Percentiles rank a stretch among this genome's conserved stretches.
Conservation (phyloP, 2,888 invertebrate species). For the Tipula vernalis region DNA sequence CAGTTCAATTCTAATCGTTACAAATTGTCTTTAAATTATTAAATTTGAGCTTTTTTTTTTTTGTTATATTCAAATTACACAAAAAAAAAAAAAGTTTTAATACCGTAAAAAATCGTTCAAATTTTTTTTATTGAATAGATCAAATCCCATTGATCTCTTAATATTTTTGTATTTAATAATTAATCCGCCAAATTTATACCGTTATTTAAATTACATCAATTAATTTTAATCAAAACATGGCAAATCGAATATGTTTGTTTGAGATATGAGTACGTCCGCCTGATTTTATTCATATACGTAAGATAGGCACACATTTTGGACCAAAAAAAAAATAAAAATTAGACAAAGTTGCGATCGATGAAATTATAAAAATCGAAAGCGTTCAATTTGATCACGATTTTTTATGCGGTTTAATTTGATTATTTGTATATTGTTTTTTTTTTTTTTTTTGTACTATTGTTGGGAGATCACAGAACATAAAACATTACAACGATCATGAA, state of each 20-base stretch:
- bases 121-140: background rate
- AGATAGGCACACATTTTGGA: too few species aligned
- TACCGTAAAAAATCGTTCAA: constrained; percentile 4
- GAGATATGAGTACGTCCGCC: background rate
- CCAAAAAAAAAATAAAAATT: too few species aligned
- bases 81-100: background rate
- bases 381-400: constrained; percentile 8
- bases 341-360: background rate
- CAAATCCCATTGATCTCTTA: background rate
- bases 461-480: background rate
- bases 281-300: too few species aligned
- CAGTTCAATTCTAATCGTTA: background rate
- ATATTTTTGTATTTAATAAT: background rate
- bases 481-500: background rate
- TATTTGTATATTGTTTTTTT: background rate
- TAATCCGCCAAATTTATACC: background rate
- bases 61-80: background rate
- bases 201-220: background rate
- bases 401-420: background rate
- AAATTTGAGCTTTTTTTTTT: background rate
- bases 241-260: background rate
- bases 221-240: background rate
- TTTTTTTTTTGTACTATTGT: too few species aligned
- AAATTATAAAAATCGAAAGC: constrained; percentile 7
- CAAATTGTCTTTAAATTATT: constrained; percentile 4